These are phyloP conservation scores for Ahaetulla prasina DNA, from an alignment of 2,113 vertebrate species.

Conservation along the genomic window DNA sequence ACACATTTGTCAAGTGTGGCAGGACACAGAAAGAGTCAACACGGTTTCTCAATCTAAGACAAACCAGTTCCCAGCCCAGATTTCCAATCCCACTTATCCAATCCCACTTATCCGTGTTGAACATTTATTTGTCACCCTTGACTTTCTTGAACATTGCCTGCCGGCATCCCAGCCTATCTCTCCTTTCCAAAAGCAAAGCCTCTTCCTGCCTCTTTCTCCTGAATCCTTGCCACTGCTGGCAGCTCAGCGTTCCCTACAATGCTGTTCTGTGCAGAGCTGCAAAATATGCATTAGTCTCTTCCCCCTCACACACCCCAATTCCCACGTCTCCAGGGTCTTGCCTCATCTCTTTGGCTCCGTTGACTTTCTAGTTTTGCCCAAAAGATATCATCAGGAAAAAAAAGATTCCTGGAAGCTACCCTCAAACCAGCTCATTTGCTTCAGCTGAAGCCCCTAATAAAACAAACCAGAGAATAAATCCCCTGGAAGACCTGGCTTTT, in stretches of 20 bases:
- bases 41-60: neutral
- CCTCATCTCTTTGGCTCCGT: neutral
- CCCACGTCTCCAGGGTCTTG: neutral
- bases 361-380: neutral
- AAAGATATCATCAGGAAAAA: too few relatives aligned
- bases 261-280: neutral
- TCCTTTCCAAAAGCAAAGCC: neutral
- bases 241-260: neutral
- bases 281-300: neutral
- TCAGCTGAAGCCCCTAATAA: neutral
- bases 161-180: neutral
- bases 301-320: neutral
- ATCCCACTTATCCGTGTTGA: neutral
- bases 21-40: neutral
- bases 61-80: neutral
- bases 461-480: neutral
- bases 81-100: neutral
- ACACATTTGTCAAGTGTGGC: neutral
- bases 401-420: neutral
- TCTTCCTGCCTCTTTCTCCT: neutral
- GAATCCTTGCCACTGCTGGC: neutral
- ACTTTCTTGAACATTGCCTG: neutral
- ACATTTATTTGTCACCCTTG: neutral
- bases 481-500: neutral
- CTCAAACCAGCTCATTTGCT: too few relatives aligned